These are phyloP conservation scores for Mycteria americana DNA, from an alignment of 2,797 vertebrate species.

Conservation along the genomic window DNA sequence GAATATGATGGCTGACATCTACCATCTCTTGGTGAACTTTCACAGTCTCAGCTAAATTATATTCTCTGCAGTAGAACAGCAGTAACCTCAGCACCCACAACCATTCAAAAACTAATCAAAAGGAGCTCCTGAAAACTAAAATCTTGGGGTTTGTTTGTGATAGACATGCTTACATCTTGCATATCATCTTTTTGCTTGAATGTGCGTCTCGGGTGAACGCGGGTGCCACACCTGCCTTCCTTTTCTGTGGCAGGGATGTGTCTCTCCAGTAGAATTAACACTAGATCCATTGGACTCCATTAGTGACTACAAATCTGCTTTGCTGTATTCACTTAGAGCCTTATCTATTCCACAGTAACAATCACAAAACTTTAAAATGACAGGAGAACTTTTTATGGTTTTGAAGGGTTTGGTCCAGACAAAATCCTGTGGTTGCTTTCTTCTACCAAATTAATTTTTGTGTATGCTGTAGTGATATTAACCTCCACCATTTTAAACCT, in stretches of 20 bases:
- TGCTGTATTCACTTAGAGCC: neutral
- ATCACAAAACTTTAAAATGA: neutral
- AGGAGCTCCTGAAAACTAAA: neutral
- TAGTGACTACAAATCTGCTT: neutral
- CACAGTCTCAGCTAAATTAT: neutral
- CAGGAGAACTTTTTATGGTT: neutral
- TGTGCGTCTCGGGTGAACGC: neutral
- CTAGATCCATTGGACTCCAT: neutral
- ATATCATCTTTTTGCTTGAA: neutral
- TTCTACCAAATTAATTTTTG: neutral
- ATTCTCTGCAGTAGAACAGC: neutral
- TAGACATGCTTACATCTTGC: neutral
- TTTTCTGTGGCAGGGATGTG: neutral
- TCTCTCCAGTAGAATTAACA: neutral
- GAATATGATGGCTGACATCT: neutral
- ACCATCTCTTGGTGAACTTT: neutral
- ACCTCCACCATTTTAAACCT: neutral
- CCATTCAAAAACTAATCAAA: neutral
- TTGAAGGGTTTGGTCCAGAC: neutral
- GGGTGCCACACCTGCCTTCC: neutral
- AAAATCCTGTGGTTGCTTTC: neutral
- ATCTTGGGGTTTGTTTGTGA: neutral
- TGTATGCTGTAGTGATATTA: neutral
- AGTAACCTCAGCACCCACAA: neutral
- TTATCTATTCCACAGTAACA: neutral